Base-by-base conservation (phyloP, 2,888 invertebrate species). In the Coecobrya sp. region DNA sequence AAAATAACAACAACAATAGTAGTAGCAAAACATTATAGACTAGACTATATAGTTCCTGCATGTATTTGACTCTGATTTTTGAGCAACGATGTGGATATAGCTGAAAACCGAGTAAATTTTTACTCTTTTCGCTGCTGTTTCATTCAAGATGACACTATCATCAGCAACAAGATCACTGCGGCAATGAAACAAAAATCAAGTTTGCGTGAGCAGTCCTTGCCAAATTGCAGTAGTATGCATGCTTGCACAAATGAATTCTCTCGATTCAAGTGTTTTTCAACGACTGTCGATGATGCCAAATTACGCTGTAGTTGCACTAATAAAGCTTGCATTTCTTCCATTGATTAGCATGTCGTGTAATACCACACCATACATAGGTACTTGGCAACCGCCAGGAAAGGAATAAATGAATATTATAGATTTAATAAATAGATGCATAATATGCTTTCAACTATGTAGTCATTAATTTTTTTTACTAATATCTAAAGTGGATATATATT, bases 161-260 rank as follows among this genome's bases (percentile, higher is more conserved):
- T 10, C 30, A 65, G 27, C 65, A 68, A 0, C 13, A 36, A 16
- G 1, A 30, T 30, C 30, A 22, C 16, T 42, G 70, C 70, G 42
- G 5, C 70, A 73, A 73, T 73, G 70, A 73, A 73, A 10, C 13
- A 19, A 73, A 73, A 42, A 42, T 36, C 30, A 73, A 42, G n/a
- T 73, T 19, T 19, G 70, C n/a, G n/a, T 30, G 25, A 22, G 42
- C 36, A 10, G 7, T 19, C 70, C 5, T 8, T 73, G 70, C 70
- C 70, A 73, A 73, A 73, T 73, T 73, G 19, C 70, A n/a, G n/a
- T 2, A n/a, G 19, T 0, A 73, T 42, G 19, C 16, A 68, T 68
- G 11, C 27, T 30, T 27, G 70, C 11, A 42, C 62, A 25, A 19
- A 42, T 42, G 65, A 68, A 16, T 68, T 27, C 30, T 19, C 70